Evolutionary conservation across 2,113 vertebrate species (phyloP), one percentile per base, ranked within the genome.

Genomic region (Notiomystis cincta): DNA sequence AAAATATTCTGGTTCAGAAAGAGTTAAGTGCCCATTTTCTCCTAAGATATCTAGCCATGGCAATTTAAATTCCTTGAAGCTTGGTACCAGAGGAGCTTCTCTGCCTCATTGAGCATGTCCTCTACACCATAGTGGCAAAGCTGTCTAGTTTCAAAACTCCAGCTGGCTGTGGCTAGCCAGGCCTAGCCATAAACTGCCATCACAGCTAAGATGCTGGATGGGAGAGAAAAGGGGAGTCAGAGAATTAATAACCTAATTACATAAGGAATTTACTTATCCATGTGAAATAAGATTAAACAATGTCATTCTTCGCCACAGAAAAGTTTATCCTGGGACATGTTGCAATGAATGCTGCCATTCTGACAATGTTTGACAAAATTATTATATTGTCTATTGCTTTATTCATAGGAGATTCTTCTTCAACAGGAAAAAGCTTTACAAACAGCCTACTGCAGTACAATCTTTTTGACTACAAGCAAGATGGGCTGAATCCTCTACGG

Each of bases 401-500:
- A 21, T 45, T 60, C 60, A 60, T 22, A 35, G 33, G 81, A 84
- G n/a, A 67, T 45, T 25, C 48, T 81, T 54, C 37, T 62, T 82
- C 35, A 45, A 62, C 11, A 50, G 51, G 48, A 53, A 20, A 61
- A 72, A 76, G 17, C 12, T 75, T 69, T 42, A 66, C 2, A 0
- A 28, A 66, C 5, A 75, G 7, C 14, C 27, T 67, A 35, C 1
- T 60, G 30, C 40, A 85, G 33, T 7, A 33, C 31, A 73, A 11
- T 35, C 18, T 44, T 53, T 71, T 27, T 35, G 13, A 65, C 27
- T 60, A 42, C 17, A 56, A 0, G n/a, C 47, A 62, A 85, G 15
- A 87, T 8, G 4, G 44, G 31, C 19, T 42, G 37, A 80, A 83
- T 37, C 18, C 11, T 69, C 31, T 25, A 19, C 0, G 0, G 15